Base-by-base conservation (phyloP, 2,888 invertebrate species). In the Cosmia pyralina region DNA sequence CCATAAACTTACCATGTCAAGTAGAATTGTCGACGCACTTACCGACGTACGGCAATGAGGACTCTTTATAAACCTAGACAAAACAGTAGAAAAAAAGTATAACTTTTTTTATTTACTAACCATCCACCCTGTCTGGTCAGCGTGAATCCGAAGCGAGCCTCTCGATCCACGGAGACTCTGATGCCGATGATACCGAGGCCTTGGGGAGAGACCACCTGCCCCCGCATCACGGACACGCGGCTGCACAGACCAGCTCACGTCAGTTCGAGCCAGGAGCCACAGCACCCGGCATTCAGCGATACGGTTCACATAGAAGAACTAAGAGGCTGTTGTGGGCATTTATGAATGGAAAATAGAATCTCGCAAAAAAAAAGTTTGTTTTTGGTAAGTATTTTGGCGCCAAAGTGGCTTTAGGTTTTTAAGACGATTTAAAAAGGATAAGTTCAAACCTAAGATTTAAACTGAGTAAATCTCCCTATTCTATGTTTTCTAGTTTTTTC, bases 161-260 rank as follows among this genome's bases (percentile, higher is more conserved):
- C 99, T 83, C 98, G 97, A 96, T 99, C 98, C 89, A 99, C 99
- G 81, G 99, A 98, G 75, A 99, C 99, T 87, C 99, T 97, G 92
- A 99, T 99, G 92, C 99, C 99, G 93, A 99, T 98, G 96, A 99
- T 98, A 86, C 99, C 99, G 87, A 99, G 97, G 83, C 99, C 99
- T 96, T 99, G 99, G 77, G 98, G 98, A 80, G 99, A 98, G 87
- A 99, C 97, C 91, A 99, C 99, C 96, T 98, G 98, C 87, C 99
- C 99, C 92, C 99, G 97, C 97, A 99, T 99, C 94, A 99, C 99
- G 91, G 99, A 99, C 90, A 99, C 99, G 94, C 99, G 99, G 97
- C 99, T 99, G 97, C 94, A 96, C 96, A 96, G 90, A 95, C 88
- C 93, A 92, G 82, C 90, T 90, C 89, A 90, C 89, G 91, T 95